A percentile compares a stretch with the other conserved stretches of the same genome.
phyloP scores from a whole-genome alignment of 2,888 invertebrate genomes.

The Danaus chrysippus region DNA sequence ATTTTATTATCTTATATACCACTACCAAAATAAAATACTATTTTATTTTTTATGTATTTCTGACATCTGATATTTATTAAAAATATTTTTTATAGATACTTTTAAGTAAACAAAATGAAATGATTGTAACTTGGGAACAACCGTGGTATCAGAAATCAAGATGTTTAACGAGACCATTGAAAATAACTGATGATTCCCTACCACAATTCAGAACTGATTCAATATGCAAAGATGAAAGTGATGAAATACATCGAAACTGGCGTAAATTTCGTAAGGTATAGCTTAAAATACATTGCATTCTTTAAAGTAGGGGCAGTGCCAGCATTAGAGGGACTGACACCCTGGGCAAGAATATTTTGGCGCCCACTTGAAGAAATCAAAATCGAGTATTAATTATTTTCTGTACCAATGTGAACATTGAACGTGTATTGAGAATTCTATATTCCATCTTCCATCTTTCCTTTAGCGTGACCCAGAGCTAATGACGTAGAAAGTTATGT shows the following conservation, averaged over 20 bases:
- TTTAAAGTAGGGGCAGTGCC: neutral
- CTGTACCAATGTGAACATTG: too few species aligned
- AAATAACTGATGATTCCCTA: slow-evolving; percentile 30
- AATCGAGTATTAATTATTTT: too few species aligned
- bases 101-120: slow-evolving; percentile 38
- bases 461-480: too few species aligned
- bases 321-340: too few species aligned
- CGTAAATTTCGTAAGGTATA: slow-evolving; percentile 51
- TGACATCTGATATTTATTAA: too few species aligned
- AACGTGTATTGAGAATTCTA: too few species aligned
- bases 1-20: neutral
- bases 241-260: slow-evolving; percentile 56
- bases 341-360: too few species aligned
- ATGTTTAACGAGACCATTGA: slow-evolving; percentile 44
- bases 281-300: neutral
- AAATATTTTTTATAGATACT: slow-evolving; percentile 40
- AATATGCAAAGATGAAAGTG: slow-evolving; percentile 52
- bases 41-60: too few species aligned
- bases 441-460: too few species aligned
- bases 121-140: slow-evolving; percentile 52
- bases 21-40: too few species aligned
- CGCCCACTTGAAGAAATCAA: too few species aligned
- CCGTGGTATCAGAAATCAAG: slow-evolving; percentile 62
- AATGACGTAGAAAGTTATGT: too few species aligned
- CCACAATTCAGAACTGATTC: slow-evolving; percentile 43